Percentiles rank a stretch among this genome's conserved stretches.
Evolutionary conservation across 2,797 vertebrate genomes (phyloP).

Genomic region (Hydrocynus forskahlii): DNA sequence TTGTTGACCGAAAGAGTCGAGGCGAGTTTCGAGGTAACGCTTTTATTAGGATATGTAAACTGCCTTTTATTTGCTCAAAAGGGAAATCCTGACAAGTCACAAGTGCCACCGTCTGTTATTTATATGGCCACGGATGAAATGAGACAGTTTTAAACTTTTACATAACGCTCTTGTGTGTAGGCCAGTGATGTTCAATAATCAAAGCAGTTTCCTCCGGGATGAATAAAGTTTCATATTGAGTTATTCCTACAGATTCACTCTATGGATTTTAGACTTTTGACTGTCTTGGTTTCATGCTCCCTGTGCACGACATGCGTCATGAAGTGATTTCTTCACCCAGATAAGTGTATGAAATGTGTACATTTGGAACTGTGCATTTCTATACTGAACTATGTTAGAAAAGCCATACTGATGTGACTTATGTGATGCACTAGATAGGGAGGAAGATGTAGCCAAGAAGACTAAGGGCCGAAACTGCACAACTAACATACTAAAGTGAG

Average conservation of each 20-base stretch:
- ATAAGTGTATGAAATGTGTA: not conserved
- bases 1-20: not conserved
- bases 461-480: too few species aligned
- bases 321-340: not conserved
- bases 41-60: too few species aligned
- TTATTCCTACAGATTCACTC: too few species aligned
- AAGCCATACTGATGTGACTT: not conserved
- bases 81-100: not conserved
- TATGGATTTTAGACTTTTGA: too few species aligned
- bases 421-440: too few species aligned
- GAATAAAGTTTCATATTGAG: too few species aligned
- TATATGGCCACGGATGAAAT: too few species aligned
- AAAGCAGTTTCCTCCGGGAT: too few species aligned
- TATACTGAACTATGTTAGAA: not conserved
- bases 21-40: not conserved
- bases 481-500: too few species aligned
- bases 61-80: not conserved
- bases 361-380: not conserved
- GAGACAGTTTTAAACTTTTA: not conserved
- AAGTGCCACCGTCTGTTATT: not conserved
- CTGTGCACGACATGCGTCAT: too few species aligned
- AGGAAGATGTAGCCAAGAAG: too few species aligned
- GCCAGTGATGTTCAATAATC: not conserved
- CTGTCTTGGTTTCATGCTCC: not conserved
- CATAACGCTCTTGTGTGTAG: not conserved